Conservation (phyloP, 2,888 invertebrate species). For the Teleiodes luculella region DNA sequence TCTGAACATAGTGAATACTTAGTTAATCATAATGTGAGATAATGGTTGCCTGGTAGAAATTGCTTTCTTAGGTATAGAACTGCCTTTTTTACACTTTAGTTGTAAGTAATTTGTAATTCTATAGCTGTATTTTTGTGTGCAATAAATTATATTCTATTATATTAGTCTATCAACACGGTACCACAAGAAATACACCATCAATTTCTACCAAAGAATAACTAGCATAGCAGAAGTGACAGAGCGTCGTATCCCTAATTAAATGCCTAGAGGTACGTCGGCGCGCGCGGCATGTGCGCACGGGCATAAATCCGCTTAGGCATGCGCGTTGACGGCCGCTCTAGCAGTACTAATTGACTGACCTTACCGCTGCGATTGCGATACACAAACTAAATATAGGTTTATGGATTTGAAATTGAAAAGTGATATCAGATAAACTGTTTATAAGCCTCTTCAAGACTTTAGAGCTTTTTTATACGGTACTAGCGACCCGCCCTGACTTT, state of each 20-base stretch:
- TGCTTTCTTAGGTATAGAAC: too few species aligned
- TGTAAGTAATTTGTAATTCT: too few species aligned
- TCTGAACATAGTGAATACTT: too few species aligned
- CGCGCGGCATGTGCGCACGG: slow-evolving; percentile 36
- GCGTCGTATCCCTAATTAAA: slow-evolving; percentile 25
- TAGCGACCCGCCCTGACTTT: too few species aligned
- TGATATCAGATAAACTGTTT: slow-evolving; percentile 21
- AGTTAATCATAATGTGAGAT: too few species aligned
- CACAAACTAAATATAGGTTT: too few species aligned
- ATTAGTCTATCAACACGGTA: neutral
- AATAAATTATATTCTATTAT: too few species aligned
- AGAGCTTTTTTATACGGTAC: too few species aligned
- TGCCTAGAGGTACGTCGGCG: slow-evolving; percentile 31
- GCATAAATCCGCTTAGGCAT: slow-evolving; percentile 46
- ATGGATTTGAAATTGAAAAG: neutral
- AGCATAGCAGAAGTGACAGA: slow-evolving; percentile 13
- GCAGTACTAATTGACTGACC: slow-evolving; percentile 35
- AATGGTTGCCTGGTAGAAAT: too few species aligned
- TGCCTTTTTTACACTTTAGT: too few species aligned
- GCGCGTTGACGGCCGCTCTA: slow-evolving; percentile 25
- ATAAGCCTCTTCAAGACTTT: too few species aligned
- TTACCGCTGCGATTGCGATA: slow-evolving; percentile 21
- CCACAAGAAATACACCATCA: neutral
- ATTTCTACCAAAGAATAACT: slow-evolving; percentile 6
- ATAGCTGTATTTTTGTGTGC: too few species aligned